These are phyloP conservation scores for Acronicta leporina DNA, from an alignment of 2,888 invertebrate genomes.

Conservation along the genomic window DNA sequence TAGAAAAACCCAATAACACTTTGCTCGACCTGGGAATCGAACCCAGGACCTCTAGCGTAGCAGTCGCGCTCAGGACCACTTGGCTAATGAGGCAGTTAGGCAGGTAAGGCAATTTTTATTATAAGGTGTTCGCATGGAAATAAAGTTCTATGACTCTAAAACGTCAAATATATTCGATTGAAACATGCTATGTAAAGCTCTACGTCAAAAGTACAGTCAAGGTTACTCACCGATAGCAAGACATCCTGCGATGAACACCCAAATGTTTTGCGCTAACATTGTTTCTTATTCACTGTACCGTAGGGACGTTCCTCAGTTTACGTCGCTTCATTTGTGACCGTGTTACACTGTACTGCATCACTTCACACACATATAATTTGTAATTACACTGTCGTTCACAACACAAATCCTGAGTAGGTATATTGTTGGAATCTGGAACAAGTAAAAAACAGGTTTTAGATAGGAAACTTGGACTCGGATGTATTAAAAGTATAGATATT, in stretches of 20 bases:
- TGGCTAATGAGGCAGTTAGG: too few species aligned
- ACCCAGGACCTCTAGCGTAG: too few species aligned
- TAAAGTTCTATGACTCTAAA: too few species aligned
- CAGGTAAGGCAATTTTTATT: too few species aligned
- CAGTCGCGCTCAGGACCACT: too few species aligned
- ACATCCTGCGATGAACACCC: slow-evolving; percentile 72
- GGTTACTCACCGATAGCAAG: slow-evolving; percentile 67
- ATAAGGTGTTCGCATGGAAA: too few species aligned
- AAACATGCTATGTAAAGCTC: too few species aligned
- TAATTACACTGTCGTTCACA: slow-evolving; percentile 50
- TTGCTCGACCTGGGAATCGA: too few species aligned
- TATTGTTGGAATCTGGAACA: slow-evolving; percentile 62
- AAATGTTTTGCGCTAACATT: slow-evolving; percentile 66
- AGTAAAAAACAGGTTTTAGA: slow-evolving; percentile 21
- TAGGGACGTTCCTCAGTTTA: slow-evolving; percentile 60
- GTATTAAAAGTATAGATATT: too few species aligned
- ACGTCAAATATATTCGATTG: too few species aligned
- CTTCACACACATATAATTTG: slow-evolving; percentile 70
- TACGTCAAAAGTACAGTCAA: background rate
- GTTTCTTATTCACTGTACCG: slow-evolving; percentile 70
- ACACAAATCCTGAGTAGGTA: slow-evolving; percentile 36
- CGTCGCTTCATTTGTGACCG: slow-evolving; percentile 82
- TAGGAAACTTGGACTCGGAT: too few species aligned
- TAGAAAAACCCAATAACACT: too few species aligned
- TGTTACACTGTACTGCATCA: slow-evolving; percentile 58